Conservation (phyloP, 1,140 invertebrate species). For the Calycopis cecrops region DNA sequence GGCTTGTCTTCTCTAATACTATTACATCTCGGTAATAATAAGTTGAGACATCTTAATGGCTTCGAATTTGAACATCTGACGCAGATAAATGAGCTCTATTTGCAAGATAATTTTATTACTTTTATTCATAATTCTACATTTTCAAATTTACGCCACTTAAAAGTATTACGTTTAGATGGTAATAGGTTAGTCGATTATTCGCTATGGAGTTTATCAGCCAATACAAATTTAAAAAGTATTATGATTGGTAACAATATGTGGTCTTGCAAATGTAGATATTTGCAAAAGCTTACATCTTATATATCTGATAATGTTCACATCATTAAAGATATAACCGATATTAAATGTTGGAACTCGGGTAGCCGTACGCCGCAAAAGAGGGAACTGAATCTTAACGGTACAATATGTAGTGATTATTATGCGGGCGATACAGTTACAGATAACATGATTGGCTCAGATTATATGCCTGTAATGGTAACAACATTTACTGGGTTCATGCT, state of each 20-base stretch:
- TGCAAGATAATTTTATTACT: slow-evolving; percentile 89
- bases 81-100: slow-evolving; percentile 87
- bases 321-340: slow-evolving; percentile 82
- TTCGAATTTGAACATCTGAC: slow-evolving; percentile 92
- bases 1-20: slow-evolving; percentile 88
- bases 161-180: slow-evolving; percentile 88
- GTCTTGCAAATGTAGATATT: slow-evolving; percentile 93
- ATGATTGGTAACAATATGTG: slow-evolving; percentile 88
- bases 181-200: slow-evolving; percentile 88
- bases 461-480: slow-evolving; percentile 87
- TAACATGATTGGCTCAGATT: slow-evolving; percentile 88
- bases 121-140: slow-evolving; percentile 88
- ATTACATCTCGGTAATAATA: slow-evolving; percentile 91
- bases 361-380: slow-evolving; percentile 80
- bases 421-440: slow-evolving; percentile 87
- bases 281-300: slow-evolving; percentile 89
- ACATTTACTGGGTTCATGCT: slow-evolving; percentile 84
- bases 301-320: slow-evolving; percentile 86
- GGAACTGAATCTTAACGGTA: slow-evolving; percentile 86
- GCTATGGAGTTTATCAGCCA: slow-evolving; percentile 86
- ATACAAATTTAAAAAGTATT: slow-evolving; percentile 81
- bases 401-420: slow-evolving; percentile 88
- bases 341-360: slow-evolving; percentile 85
- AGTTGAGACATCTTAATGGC: slow-evolving; percentile 85
- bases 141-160: slow-evolving; percentile 82